These are phyloP conservation scores for Hetaerina americana DNA, from an alignment of 1,140 invertebrate species.

Conservation along the genomic window DNA sequence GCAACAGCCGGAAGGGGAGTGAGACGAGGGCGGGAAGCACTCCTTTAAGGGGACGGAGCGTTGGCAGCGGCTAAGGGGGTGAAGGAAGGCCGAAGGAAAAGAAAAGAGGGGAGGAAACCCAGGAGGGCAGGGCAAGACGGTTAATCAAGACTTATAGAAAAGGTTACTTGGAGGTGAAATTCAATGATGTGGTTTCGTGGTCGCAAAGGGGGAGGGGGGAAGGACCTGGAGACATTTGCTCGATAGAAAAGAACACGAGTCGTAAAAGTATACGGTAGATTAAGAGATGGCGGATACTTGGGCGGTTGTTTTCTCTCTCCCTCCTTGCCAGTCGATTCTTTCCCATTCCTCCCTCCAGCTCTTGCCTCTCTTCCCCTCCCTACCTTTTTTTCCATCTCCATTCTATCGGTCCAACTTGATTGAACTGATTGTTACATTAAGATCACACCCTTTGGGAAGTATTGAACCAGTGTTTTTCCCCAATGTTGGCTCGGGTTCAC, in stretches of 20 bases:
- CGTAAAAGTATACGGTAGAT: neutral
- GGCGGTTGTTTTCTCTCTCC: too few species aligned
- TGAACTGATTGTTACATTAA: too few species aligned
- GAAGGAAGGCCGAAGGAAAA: neutral
- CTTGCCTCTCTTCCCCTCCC: too few species aligned
- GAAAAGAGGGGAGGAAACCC: neutral
- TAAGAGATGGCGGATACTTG: neutral
- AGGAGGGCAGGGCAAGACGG: neutral
- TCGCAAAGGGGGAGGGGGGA: neutral
- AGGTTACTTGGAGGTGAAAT: neutral
- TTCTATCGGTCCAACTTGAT: too few species aligned
- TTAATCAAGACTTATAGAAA: constrained; percentile 1
- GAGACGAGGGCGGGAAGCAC: too few species aligned
- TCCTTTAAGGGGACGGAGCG: neutral
- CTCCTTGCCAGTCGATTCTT: too few species aligned
- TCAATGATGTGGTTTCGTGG: neutral
- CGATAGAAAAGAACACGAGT: neutral
- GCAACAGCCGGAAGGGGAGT: too few species aligned
- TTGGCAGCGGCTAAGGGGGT: neutral
- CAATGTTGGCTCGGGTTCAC: too few species aligned
- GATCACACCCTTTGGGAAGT: too few species aligned
- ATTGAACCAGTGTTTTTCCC: too few species aligned
- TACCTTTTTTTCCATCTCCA: too few species aligned
- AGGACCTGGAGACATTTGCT: neutral
- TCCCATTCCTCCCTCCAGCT: too few species aligned